Evolutionary conservation across 2,888 invertebrate species (phyloP), one percentile per base, ranked within the genome.

Genomic region (Drosophila demipolita): DNA sequence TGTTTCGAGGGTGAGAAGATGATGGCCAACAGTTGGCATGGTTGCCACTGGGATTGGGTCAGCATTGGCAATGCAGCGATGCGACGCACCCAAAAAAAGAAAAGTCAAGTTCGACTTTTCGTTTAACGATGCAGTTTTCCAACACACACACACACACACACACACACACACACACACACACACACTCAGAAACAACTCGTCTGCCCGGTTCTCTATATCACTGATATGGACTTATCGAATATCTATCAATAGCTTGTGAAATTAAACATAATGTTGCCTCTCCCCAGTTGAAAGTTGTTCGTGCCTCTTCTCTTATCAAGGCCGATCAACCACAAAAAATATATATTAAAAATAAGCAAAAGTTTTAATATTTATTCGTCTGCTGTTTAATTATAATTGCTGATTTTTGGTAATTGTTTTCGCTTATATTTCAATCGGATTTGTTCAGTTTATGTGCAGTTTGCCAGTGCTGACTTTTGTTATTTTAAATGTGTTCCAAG

Each of bases 191-290:
- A 6, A 32, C 50, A 62, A 54, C 68, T 66, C 48, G 73, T 69
- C 73, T 62, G 78, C 58, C 54, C 38, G 57, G n/a, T 54, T 57
- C 63, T 53, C 66, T 53, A 64, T 53, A 62, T 65, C 66, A 73
- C 63, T 69, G 66, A 79, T 79, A 73, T 84, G 68, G 73, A 65
- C 71, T 77, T 69, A 82, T 67, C 61, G 57, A 82, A 67, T 62
- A 65, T 42, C 76, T 45, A 71, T 68, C 68, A 66, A 70, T 53
- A 59, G 65, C 67, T 80, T 74, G 71, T 74, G 77, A 75, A 80
- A 75, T 68, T 74, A 63, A 79, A 69, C 68, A 53, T 61, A 66
- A 72, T 77, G 63, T 42, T 33, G n/a, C 42, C 32, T 35, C 20
- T n/a, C 8, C 20, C 6, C 66, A 55, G 55, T 60, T 60, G 67